Base-by-base conservation (phyloP, 2,797 vertebrate genomes). In the Centropyge bicolor region DNA sequence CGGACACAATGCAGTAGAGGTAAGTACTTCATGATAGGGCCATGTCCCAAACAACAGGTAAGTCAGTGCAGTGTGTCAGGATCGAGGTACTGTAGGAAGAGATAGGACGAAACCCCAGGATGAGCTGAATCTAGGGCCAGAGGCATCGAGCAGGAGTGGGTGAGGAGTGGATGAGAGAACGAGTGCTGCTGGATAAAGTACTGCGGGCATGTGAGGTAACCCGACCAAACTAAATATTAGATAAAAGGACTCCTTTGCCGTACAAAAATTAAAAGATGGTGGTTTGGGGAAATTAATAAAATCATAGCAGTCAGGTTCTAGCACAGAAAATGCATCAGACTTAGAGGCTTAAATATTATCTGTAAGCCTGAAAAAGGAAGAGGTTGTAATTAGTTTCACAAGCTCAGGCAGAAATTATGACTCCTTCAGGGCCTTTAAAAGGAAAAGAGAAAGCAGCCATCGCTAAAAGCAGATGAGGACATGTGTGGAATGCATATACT, bases 1-100 rank as follows among this genome's bases (percentile, higher is more conserved):
- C 10, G 94, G 93, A 80, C 97, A 96, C 90, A 97, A 95, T 92
- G 94, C 96, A 88, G 96, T 97, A 84, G 98, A 99, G 98, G 98
- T 99, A 97, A 99, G 98, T 97, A 94, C 92, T 93, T 85, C 91
- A 91, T 87, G 83, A 83, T 82, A 87, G 76, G 78, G 83, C 77
- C 67, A 62, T 77, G 90, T 89, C 82, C 89, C 69, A 85, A 82
- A 86, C 51, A 51, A 14, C 91, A 95, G 95, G 96, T 96, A 96
- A 96, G 95, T 96, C 76, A 88, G 83, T 8, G 20, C 56, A 87
- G 81, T n/a, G 35, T 38, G 38, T 74, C 51, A 51, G 56, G n/a
- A 24, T 67, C 12, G 38, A 40, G 65, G 55, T 16, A 22, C 6
- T 31, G 51, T 14, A 91, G 91, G 85, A 78, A 40, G 69, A 90